These are phyloP conservation scores for Archilochus colubris DNA, from an alignment of 2,113 vertebrate species.

Conservation along the genomic window DNA sequence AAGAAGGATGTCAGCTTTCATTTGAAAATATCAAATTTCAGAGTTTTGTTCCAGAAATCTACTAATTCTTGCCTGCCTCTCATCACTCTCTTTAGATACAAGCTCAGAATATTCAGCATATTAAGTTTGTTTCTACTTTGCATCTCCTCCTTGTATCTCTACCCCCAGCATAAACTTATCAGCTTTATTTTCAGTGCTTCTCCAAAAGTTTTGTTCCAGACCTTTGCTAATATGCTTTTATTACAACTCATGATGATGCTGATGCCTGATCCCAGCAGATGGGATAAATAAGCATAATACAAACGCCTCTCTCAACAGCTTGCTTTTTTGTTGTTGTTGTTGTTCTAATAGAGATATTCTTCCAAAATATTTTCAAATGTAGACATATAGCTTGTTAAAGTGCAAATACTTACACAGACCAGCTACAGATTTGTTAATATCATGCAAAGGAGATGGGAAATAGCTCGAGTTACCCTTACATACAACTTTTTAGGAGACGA, in stretches of 20 bases:
- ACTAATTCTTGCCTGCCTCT: neutral
- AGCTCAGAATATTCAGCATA: neutral
- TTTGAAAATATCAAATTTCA: neutral
- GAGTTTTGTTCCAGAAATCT: neutral
- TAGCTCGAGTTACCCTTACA: neutral
- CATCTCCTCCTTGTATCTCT: neutral
- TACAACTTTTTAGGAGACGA: neutral
- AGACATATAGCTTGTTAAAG: neutral
- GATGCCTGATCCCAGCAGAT: neutral
- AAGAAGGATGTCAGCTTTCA: neutral
- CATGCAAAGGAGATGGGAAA: neutral
- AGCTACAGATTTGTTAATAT: neutral
- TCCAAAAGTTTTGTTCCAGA: neutral
- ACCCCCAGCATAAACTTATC: neutral
- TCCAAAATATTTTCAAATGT: neutral
- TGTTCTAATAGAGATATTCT: neutral
- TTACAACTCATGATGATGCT: accelerated
- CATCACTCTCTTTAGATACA: neutral
- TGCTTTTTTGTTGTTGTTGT: neutral
- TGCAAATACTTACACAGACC: neutral
- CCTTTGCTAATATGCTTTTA: neutral
- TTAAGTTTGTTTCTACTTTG: neutral
- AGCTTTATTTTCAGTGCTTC: neutral
- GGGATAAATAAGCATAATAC: neutral
- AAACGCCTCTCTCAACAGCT: neutral